These are phyloP conservation scores for Prosapia bicincta DNA, from an alignment of 2,888 invertebrate species.

Conservation along the genomic window DNA sequence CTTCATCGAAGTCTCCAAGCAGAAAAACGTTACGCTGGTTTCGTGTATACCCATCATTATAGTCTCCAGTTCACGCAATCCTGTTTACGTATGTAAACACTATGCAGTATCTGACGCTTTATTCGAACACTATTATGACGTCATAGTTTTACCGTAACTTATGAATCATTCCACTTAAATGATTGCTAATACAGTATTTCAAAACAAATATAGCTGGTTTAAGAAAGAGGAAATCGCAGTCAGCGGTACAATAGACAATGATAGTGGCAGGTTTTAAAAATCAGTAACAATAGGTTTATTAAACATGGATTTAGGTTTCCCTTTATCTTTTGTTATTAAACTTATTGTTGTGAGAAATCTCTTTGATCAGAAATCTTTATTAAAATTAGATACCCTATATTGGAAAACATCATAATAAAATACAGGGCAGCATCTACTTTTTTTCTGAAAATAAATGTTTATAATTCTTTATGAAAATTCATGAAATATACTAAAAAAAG, in stretches of 20 bases:
- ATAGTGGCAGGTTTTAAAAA: not conserved
- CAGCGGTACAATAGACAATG: not conserved
- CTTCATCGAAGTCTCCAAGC: not conserved
- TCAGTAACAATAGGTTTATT: not conserved
- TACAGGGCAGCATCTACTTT: no score
- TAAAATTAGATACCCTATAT: no score
- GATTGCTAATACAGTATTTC: no score
- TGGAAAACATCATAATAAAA: no score
- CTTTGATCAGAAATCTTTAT: no score
- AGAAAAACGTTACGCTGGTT: not conserved
- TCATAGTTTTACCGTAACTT: not conserved
- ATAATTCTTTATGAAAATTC: no score
- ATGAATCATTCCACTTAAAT: not conserved
- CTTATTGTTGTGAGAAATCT: not conserved
- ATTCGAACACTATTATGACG: not conserved
- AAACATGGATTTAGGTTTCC: not conserved
- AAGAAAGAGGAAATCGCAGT: not conserved
- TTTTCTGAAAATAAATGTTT: no score
- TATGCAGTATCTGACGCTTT: not conserved
- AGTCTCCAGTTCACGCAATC: not conserved
- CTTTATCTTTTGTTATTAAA: not conserved
- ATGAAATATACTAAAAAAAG: no score
- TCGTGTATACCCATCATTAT: not conserved
- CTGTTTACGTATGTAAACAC: not conserved
- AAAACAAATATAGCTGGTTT: no score